These are phyloP conservation scores for Stigmatopora nigra DNA, from an alignment of 2,113 vertebrate genomes.

Conservation along the genomic window DNA sequence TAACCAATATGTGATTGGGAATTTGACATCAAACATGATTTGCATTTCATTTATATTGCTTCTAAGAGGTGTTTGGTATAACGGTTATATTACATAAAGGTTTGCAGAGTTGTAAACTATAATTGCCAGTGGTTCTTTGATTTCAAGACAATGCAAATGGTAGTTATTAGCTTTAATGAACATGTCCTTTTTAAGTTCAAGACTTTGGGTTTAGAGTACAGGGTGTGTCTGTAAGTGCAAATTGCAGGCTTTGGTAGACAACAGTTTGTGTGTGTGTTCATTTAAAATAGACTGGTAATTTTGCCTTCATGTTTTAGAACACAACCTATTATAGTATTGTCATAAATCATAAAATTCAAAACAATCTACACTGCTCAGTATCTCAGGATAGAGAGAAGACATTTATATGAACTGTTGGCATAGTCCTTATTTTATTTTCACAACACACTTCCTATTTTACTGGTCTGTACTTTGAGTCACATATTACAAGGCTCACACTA, in stretches of 20 bases:
- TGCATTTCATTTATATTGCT: background rate
- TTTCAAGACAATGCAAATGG: background rate
- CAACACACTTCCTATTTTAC: no score
- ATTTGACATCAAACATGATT: background rate
- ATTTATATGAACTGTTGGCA: no score
- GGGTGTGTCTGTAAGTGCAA: conserved; percentile 3
- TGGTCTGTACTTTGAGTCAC: no score
- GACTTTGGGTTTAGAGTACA: conserved; percentile 2
- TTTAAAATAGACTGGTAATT: background rate
- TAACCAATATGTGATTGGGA: background rate
- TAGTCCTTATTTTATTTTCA: no score
- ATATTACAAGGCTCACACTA: no score
- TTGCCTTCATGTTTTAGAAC: background rate
- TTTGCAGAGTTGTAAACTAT: background rate
- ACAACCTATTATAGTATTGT: no score
- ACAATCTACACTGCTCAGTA: no score
- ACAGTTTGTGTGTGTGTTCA: background rate
- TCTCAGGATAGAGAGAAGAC: no score
- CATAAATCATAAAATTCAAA: no score
- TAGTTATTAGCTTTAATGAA: background rate
- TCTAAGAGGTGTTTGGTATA: no score
- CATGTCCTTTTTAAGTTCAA: background rate
- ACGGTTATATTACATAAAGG: background rate
- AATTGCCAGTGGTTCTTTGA: background rate
- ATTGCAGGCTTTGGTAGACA: conserved; percentile 12